Evolutionary conservation across 2,113 vertebrate genomes (phyloP).

Genomic region (Cavia porcellus): DNA sequence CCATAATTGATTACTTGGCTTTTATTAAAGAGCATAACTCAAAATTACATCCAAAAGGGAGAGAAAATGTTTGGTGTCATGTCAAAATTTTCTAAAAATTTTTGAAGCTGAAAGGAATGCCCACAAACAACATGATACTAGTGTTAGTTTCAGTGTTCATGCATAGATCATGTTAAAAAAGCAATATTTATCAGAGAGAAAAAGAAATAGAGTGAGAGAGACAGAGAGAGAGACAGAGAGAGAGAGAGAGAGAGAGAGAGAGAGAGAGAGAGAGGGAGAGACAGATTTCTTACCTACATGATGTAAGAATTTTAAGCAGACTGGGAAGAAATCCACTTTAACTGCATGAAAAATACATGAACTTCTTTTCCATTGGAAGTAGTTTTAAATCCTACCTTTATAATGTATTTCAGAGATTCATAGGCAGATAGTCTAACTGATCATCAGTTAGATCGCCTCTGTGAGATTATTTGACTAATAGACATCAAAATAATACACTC

Average conservation of each 20-base stretch:
- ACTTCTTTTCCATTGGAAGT: constrained; percentile 26
- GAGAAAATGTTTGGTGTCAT: constrained; percentile 55
- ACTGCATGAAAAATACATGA: constrained; percentile 2
- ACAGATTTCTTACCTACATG: constrained; percentile 22
- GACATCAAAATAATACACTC: neutral
- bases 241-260: neutral
- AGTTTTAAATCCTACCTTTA: neutral
- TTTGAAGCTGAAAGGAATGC: constrained; percentile 61
- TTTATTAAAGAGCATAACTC: constrained; percentile 68
- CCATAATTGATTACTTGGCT: constrained; percentile 67
- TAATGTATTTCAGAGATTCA: constrained; percentile 31
- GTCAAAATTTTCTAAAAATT: constrained; percentile 49
- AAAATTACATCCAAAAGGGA: constrained; percentile 44
- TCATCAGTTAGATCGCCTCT: neutral
- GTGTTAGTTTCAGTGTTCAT: constrained; percentile 56
- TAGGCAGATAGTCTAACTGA: neutral
- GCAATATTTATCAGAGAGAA: neutral
- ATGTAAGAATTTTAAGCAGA: neutral
- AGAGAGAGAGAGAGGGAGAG: neutral
- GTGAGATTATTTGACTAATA: neutral
- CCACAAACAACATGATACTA: constrained; percentile 44
- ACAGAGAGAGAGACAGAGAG: neutral
- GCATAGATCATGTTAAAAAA: constrained; percentile 33
- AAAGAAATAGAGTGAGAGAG: neutral
- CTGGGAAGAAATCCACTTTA: neutral